Base-by-base conservation (phyloP, 2,888 invertebrate genomes). In the Polydrusus pterygomalis region DNA sequence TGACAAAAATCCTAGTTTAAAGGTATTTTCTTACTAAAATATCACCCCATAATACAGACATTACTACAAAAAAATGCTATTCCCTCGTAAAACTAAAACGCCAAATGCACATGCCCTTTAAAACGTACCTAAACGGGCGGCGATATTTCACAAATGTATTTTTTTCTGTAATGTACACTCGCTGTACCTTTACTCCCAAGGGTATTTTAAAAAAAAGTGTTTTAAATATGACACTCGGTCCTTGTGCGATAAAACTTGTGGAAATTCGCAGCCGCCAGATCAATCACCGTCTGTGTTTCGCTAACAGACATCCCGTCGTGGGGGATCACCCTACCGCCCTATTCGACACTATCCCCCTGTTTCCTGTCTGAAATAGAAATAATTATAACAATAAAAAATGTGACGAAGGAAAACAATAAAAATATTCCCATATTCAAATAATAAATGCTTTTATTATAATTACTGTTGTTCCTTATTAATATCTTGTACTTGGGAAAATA, bases 141-240 rank as follows among this genome's bases (percentile, higher is more conserved):
- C 45, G 25, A 47, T 63, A 63, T 63, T 45, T 63, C 25, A 63
- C 63, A 43, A 30, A 45, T 43, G 30, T 43, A 30, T 20, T 45
- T 63, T 62, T 63, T 63, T 47, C 11, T 20, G 40, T 60, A 60
- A 60, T 60, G 60, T 60, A 60, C 17, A 38, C 40, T 60, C 40
- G 60, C 18, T 63, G 47, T 63, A 63, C 63, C 45, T 63, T 30
- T 13, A 13, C 3, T 45, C 63, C 63, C 63, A 15, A 45, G 45
- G 15, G 63, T 63, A 63, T 47, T 30, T 63, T 45, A 63, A 63
- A 63, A n/a, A 60, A 63, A 63, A 63, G 63, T 63, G 25, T 63
- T 63, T 63, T 63, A 47, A 63, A 63, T 63, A 63, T 63, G 63
- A 63, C 63, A 63, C 63, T 45, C 63, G 47, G 63, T 63, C 45